Base-by-base conservation (phyloP, 2,113 vertebrate species). In the Tyto alba region DNA sequence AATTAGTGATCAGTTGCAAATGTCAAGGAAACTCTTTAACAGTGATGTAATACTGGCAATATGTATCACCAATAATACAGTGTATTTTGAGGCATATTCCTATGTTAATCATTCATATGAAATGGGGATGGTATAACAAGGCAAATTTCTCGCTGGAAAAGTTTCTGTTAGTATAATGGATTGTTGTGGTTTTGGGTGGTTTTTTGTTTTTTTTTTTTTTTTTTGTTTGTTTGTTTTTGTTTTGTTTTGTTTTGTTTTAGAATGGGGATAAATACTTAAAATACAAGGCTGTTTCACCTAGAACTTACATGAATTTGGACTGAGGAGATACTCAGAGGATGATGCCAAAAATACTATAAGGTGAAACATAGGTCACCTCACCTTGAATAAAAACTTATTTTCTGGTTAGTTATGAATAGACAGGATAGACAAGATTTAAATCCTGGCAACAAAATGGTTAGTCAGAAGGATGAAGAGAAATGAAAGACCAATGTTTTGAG, bases 1-100 rank as follows among this genome's bases (percentile, higher is more conserved):
- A 94, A 92, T 96, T 92, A 95, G 79, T 56, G 50, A 88, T 89
- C 76, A 62, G 57, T 41, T 71, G 68, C 38, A 64, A 59, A 85
- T 60, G 77, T 67, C 75, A 73, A 64, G 66, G 48, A 73, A 83
- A 14, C 13, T 80, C 48, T 67, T 73, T 27, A 66, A 38, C 50
- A 55, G 66, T 59, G 41, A 22, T 84, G 36, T 62, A 52, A 67
- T 52, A 20, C 52, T 76, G 60, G 19, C n/a, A 66, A 7, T 52
- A 22, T 7, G 10, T 40, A 57, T 77, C 36, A 34, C 30, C 5
- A 10, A 16, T 45, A 68, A 32, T 71, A 16, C 17, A 30, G 6
- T 25, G 23, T 45, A 10, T 82, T 81, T 85, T 76, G 64, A 32
- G 43, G 29, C 34, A 20, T 68, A 26, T 63, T 75, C 26, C 36